These are phyloP conservation scores for Chrysaora quinquecirrha DNA, from an alignment of 30 jellyfish, hydroid and myxozoan genomes.

Conservation along the genomic window DNA sequence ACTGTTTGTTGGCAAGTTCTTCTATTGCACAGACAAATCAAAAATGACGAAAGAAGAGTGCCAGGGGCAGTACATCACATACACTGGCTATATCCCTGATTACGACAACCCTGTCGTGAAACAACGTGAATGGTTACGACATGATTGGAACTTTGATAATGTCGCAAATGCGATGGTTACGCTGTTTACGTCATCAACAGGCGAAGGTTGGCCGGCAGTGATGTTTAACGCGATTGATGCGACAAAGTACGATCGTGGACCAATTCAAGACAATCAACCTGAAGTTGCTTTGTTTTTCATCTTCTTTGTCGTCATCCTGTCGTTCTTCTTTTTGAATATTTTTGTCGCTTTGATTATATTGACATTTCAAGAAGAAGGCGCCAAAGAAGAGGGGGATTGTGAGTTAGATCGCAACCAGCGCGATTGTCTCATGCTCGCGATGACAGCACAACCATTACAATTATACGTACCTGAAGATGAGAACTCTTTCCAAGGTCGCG, in stretches of 20 bases:
- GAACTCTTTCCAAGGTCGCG: constrained; percentile 68
- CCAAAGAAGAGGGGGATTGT: constrained; percentile 72
- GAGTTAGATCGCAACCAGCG: constrained; percentile 83
- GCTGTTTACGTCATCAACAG: constrained; percentile 83
- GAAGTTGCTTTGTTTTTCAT: constrained; percentile 72
- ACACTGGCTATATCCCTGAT: constrained; percentile 26
- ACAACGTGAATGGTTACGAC: constrained; percentile 49
- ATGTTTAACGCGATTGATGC: constrained; percentile 85
- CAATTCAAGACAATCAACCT: constrained; percentile 57
- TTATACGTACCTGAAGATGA: constrained; percentile 86
- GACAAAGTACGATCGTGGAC: constrained; percentile 60
- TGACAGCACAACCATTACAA: constrained; percentile 77
- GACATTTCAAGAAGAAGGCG: constrained; percentile 86
- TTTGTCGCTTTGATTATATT: constrained; percentile 83
- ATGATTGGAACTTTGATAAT: constrained; percentile 75
- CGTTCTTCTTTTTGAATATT: constrained; percentile 81
- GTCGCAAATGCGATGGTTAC: constrained; percentile 67
- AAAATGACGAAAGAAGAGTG: constrained; percentile 70
- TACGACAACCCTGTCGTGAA: constrained; percentile 59
- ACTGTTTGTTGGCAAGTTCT: constrained; percentile 65
- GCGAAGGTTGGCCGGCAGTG: constrained; percentile 91
- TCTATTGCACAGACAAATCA: constrained; percentile 76
- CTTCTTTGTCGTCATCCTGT: constrained; percentile 71
- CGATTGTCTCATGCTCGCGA: constrained; percentile 76
- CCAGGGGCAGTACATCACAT: constrained; percentile 60